Evolutionary conservation across 2,797 vertebrate genomes (phyloP), one percentile per base, ranked within the genome.

Genomic region (Clamator glandarius): DNA sequence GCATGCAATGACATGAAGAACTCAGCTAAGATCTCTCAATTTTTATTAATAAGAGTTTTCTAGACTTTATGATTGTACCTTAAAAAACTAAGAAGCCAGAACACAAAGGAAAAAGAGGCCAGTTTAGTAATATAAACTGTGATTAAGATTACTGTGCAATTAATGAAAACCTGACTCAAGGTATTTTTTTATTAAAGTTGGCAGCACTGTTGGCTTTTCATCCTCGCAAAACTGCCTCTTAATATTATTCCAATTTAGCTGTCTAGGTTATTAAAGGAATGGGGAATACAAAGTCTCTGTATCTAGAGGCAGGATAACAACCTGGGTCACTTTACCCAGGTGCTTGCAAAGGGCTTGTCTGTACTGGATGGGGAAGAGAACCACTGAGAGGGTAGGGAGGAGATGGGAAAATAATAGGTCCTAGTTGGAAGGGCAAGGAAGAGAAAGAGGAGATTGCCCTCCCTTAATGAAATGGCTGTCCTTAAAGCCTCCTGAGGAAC

Each of bases 61-160:
- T 85, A 94, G 88, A 67, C 57, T 76, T 90, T 93, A 80, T 77
- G 63, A 82, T 74, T 82, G 33, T 35, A 95, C 86, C 58, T 85
- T 92, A 46, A 92, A 92, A 95, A 90, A 92, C 80, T 7, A 67
- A 95, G 81, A 95, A 95, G 93, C 89, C 93, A 88, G 73, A 76
- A 84, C 1, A 3, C 70, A 91, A 94, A 92, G 77, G 52, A 57
- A 85, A 90, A 89, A 72, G 57, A 62, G 62, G 55, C 39, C 62
- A 62, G 69, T 79, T 91, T 88, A 88, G 41, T 57, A 0, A 62
- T 88, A 86, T 91, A 55, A 93, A 44, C 46, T 19, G 61, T 74
- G 54, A 93, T 94, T 84, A 88, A 94, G 87, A 87, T 94, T 86
- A 87, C 28, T 36, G 3, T 24, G 31, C 51, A 88, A 84, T 70